phyloP scores from a whole-genome alignment of 2,797 vertebrate species.

The Serranus cabrilla region DNA sequence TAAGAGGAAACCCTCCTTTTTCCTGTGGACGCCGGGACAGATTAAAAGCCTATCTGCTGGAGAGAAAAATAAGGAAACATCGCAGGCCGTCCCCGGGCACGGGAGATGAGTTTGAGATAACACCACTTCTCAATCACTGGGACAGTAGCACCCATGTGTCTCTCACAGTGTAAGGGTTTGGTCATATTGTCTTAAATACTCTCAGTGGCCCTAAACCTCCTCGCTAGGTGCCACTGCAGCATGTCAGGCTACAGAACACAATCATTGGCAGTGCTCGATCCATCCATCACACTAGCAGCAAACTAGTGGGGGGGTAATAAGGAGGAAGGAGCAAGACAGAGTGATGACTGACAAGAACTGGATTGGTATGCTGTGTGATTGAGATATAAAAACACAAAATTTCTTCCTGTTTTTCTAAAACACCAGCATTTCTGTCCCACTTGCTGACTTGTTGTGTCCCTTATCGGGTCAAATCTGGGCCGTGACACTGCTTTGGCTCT shows the following conservation, averaged over 20 bases:
- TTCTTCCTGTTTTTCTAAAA: constrained; percentile 7
- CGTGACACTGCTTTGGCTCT: constrained; percentile 48
- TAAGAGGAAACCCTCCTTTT: constrained; percentile 63
- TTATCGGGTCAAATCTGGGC: constrained; percentile 13
- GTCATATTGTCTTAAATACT: constrained; percentile 27
- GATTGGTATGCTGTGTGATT: constrained; percentile 32
- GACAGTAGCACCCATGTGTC: constrained; percentile 33
- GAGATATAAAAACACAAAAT: constrained; percentile 33
- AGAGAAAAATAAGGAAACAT: constrained; percentile 64
- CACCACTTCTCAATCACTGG: constrained; percentile 63
- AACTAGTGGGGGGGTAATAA: constrained; percentile 25
- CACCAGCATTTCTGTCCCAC: constrained; percentile 28
- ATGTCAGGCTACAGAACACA: constrained; percentile 55
- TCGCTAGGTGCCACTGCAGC: constrained; percentile 15
- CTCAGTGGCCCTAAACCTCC: background rate
- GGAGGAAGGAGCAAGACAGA: background rate
- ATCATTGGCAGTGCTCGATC: constrained; percentile 47
- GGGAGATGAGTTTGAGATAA: constrained; percentile 79
- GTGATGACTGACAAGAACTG: constrained; percentile 39
- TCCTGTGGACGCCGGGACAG: constrained; percentile 59
- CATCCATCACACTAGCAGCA: constrained; percentile 60
- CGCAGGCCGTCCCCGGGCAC: background rate
- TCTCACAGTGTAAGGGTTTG: constrained; percentile 22
- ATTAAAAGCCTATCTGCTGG: constrained; percentile 73
- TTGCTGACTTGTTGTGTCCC: constrained; percentile 15